These are phyloP conservation scores for Sturnus vulgaris DNA, from an alignment of 2,113 vertebrate genomes.

Conservation along the genomic window DNA sequence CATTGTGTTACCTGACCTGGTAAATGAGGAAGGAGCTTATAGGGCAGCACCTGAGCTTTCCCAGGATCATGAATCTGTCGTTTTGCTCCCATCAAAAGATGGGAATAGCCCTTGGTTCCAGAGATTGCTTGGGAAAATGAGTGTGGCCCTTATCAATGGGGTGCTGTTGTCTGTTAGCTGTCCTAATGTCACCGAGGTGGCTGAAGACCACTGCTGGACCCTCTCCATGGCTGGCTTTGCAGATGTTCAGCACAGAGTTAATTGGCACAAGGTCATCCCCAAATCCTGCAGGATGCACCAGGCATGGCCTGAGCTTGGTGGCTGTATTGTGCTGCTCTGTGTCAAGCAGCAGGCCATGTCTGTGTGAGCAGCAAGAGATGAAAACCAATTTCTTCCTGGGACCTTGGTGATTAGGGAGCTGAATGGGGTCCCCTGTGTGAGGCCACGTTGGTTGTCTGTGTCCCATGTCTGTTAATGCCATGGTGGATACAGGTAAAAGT, in stretches of 20 bases:
- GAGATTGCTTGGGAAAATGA: neutral
- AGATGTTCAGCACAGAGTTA: neutral
- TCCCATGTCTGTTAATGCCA: neutral
- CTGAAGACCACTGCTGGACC: neutral
- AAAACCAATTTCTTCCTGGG: neutral
- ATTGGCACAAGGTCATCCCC: neutral
- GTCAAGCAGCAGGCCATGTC: neutral
- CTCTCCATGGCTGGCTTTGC: neutral
- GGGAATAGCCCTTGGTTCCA: neutral
- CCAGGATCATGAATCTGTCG: neutral
- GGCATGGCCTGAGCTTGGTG: neutral
- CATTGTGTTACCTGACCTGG: neutral
- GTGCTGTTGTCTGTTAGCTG: neutral
- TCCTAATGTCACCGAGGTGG: neutral
- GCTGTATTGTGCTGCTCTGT: neutral
- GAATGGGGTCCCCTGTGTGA: fast-evolving
- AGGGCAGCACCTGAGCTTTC: neutral
- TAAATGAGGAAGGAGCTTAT: neutral
- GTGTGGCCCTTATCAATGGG: fast-evolving
- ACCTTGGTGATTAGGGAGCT: neutral
- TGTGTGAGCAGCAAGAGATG: neutral
- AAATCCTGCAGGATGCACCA: neutral
- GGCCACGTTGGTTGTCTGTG: fast-evolving
- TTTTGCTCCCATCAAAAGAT: neutral
- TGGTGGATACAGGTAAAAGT: neutral